A percentile compares a stretch with the other conserved stretches of the same genome.
Conservation (phyloP, 2,113 vertebrate species). For the Oxyruncus cristatus region DNA sequence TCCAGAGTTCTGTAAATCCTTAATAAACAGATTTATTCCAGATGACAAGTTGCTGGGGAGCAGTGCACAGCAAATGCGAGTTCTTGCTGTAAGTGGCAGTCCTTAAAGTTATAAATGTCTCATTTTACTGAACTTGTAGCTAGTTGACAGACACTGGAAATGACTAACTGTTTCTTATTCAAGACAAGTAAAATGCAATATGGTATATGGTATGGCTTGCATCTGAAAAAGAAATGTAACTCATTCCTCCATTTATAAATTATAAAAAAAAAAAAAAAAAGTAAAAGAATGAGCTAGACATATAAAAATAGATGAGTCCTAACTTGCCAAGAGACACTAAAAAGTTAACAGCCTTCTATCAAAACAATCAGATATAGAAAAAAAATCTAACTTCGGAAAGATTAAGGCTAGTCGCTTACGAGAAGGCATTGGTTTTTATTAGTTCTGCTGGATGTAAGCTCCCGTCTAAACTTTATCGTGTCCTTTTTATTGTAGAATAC, state of each 20-base stretch:
- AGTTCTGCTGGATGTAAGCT: neutral
- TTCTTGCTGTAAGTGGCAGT: neutral
- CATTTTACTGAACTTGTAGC: conserved; percentile 6
- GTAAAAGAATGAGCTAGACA: neutral
- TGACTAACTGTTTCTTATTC: conserved; percentile 51
- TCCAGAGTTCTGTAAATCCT: neutral
- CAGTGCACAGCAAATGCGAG: neutral
- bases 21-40: conserved; percentile 26
- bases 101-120: conserved; percentile 5
- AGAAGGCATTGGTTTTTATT: neutral
- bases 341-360: neutral
- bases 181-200: conserved; percentile 36
- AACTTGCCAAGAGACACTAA: neutral
- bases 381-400: neutral
- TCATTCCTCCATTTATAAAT: conserved; percentile 27
- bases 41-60: neutral
- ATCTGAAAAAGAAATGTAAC: conserved; percentile 20
- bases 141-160: conserved; percentile 46
- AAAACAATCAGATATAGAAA: neutral
- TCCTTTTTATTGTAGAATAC: neutral
- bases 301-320: neutral
- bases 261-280: neutral
- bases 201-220: conserved; percentile 18
- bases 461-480: neutral
- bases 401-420: neutral